Conservation (phyloP, 2,888 invertebrate species). For the Pseudolycoriella hygida region DNA sequence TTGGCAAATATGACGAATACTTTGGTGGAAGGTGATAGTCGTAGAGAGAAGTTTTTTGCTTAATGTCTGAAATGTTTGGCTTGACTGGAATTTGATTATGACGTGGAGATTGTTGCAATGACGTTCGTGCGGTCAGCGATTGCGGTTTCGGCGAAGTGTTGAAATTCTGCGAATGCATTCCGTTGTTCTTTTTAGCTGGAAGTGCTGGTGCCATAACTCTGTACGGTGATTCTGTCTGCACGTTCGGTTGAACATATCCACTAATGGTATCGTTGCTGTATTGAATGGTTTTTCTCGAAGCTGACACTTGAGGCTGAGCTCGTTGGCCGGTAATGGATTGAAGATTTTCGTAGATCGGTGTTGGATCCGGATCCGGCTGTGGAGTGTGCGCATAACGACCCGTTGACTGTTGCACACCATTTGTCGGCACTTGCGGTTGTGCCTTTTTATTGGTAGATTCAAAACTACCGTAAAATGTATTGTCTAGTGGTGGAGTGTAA, state of each 20-base stretch:
- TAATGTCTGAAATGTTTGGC: not conserved
- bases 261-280: slow-evolving; percentile 3
- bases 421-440: slow-evolving; percentile 60
- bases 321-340: slow-evolving; percentile 28
- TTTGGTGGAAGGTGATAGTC: slow-evolving; percentile 4
- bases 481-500: slow-evolving; percentile 28
- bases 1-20: slow-evolving; percentile 2
- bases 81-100: not conserved
- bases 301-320: slow-evolving; percentile 28
- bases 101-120: not conserved
- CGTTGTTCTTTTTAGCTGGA: not conserved
- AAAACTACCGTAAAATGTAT: slow-evolving; percentile 15
- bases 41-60: not conserved
- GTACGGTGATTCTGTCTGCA: not conserved
- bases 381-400: slow-evolving; percentile 29
- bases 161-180: not conserved
- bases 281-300: slow-evolving; percentile 25
- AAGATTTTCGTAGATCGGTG: slow-evolving; percentile 46
- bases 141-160: too few species aligned
- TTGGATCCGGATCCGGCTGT: slow-evolving; percentile 32
- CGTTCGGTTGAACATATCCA: slow-evolving; percentile 3
- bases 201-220: not conserved
- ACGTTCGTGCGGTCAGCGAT: not conserved
- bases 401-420: slow-evolving; percentile 19
- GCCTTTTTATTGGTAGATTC: slow-evolving; percentile 41